Conservation (phyloP, 2,888 invertebrate genomes). For the Chelonus formosanus region DNA sequence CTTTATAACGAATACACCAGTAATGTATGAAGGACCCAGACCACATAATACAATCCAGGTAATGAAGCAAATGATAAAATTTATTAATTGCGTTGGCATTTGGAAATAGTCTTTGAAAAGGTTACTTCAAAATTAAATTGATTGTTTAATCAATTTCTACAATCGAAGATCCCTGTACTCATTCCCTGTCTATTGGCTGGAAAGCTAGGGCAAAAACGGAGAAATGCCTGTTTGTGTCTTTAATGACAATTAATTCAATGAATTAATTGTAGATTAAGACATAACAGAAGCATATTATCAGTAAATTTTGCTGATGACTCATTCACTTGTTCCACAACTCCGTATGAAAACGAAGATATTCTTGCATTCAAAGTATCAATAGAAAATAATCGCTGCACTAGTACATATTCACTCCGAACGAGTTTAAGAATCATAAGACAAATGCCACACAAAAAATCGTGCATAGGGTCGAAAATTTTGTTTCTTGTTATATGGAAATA, state of each 20-base stretch:
- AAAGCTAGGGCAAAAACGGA: too few species aligned
- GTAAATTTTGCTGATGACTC: conserved; percentile 36
- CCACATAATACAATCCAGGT: conserved; percentile 39
- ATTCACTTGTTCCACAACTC: conserved; percentile 24
- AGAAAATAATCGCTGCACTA: not conserved
- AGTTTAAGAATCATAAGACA: conserved; percentile 38
- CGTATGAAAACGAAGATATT: conserved; percentile 23
- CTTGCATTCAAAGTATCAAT: not conserved
- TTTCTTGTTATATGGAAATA: conserved; percentile 29
- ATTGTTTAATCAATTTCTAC: too few species aligned
- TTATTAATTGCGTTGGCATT: conserved; percentile 42
- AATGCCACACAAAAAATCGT: conserved; percentile 35
- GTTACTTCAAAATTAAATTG: too few species aligned
- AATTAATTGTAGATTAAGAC: too few species aligned
- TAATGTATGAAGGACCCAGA: conserved; percentile 38
- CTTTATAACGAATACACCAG: conserved; percentile 43
- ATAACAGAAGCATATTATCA: conserved; percentile 23
- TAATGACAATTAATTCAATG: too few species aligned
- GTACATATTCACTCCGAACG: not conserved
- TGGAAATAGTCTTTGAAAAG: conserved; percentile 37
- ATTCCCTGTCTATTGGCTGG: too few species aligned
- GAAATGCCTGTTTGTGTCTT: too few species aligned
- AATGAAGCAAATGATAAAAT: conserved; percentile 40
- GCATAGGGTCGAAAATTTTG: conserved; percentile 33
- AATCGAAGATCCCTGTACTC: too few species aligned